Evolutionary conservation across 2,797 vertebrate genomes (phyloP).

Genomic region (Naso thynnoides): DNA sequence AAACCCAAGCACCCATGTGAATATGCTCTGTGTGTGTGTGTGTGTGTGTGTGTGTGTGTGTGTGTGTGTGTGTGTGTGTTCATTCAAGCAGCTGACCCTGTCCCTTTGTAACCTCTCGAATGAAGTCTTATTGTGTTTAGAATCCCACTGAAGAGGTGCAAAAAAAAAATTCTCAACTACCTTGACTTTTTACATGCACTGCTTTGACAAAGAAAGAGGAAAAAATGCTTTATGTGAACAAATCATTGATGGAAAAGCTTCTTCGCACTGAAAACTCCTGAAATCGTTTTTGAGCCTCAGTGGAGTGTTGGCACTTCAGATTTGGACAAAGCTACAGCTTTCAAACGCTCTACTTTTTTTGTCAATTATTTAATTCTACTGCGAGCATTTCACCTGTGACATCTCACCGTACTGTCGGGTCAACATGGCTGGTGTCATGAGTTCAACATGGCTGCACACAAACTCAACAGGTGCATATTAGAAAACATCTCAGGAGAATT

Average conservation of each 20-base stretch:
- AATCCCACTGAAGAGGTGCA: not conserved
- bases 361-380: not conserved
- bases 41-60: not conserved
- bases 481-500: not conserved
- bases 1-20: slow-evolving; percentile 10
- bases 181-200: slow-evolving; percentile 17
- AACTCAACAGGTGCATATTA: not conserved
- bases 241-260: not conserved
- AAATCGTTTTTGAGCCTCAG: not conserved
- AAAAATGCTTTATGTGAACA: slow-evolving; percentile 9
- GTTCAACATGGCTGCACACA: not conserved
- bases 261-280: not conserved
- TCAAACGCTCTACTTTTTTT: not conserved
- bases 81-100: not conserved
- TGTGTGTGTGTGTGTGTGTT: not conserved
- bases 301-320: not conserved
- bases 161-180: not conserved
- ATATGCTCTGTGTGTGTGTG: not conserved
- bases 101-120: slow-evolving; percentile 6
- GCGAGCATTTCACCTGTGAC: not conserved
- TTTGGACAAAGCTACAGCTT: not conserved
- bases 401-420: not conserved
- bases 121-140: not conserved
- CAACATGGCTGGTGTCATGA: not conserved
- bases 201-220: slow-evolving; percentile 4